These are phyloP conservation scores for Pachyseris speciosa DNA, from an alignment of 64 coral and sea anemone species.

Conservation along the genomic window DNA sequence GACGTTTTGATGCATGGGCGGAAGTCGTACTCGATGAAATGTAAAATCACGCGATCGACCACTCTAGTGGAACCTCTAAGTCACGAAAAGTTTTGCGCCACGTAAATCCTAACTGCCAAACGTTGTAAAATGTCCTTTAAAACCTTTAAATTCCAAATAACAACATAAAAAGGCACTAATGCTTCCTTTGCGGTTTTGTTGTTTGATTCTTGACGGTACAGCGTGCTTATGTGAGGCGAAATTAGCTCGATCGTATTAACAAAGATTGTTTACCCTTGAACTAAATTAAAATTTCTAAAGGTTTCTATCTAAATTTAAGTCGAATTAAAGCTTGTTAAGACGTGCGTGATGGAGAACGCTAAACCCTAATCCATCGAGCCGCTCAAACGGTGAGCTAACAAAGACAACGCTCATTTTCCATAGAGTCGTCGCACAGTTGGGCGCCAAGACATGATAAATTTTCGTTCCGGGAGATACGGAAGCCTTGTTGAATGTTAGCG, in stretches of 20 bases:
- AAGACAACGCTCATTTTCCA: not conserved
- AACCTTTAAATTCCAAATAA: not conserved
- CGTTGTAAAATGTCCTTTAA: not conserved
- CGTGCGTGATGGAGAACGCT: slow-evolving; percentile 2
- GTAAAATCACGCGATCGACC: slow-evolving; percentile 9
- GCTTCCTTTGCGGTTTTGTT: not conserved
- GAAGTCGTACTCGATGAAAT: slow-evolving; percentile 17
- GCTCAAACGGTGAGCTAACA: not conserved
- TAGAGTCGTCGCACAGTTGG: not conserved
- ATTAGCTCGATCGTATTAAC: not conserved
- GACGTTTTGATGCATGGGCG: not conserved
- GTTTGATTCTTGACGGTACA: not conserved
- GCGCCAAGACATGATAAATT: slow-evolving; percentile 14
- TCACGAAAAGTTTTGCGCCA: slow-evolving; percentile 13
- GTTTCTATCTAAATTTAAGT: not conserved
- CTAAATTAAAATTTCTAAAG: not conserved
- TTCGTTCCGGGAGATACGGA: slow-evolving; percentile 19
- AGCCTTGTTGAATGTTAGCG: not conserved
- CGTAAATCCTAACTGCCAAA: not conserved
- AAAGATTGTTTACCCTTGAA: slow-evolving; percentile 17
- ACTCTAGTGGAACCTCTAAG: slow-evolving; percentile 23
- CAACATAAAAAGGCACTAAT: not conserved
- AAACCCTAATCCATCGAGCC: not conserved
- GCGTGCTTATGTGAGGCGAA: not conserved
- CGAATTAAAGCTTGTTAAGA: slow-evolving; percentile 2